Base-by-base conservation (phyloP, 2,797 vertebrate genomes). In the Chaetodon trifasciatus region DNA sequence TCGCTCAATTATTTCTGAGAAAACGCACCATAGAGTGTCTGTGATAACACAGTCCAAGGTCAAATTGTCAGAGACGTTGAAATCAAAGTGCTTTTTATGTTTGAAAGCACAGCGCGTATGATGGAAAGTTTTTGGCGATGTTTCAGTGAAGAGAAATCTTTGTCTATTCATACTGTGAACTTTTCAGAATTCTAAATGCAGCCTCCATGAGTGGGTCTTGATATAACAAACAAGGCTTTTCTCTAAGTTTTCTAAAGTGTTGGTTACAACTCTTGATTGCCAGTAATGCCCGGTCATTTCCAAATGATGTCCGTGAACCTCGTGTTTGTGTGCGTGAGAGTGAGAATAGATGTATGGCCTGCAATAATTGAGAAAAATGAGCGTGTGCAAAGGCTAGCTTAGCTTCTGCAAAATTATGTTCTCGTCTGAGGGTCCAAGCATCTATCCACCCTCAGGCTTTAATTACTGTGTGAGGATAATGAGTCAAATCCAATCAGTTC, bases 401-500 rank as follows among this genome's bases (percentile, higher is more conserved):
- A 47, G 81, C 70, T 79, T 81, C 56, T 77, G 58, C 63, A 82
- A 86, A 90, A 81, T 73, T 3, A 86, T 74, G 79, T 83, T 90
- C 88, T 86, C 90, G 85, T 92, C 87, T 86, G 82, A 88, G 81
- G 87, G 90, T 90, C 87, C 83, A 83, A 85, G 86, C 87, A 86
- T 92, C 88, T 85, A 84, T 81, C 85, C 85, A 89, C 89, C 95
- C 93, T 88, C 89, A 88, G 94, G 95, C 95, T 94, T 94, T 95
- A 95, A 95, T 95, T 96, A 95, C 94, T 94, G 86, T 89, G 87
- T 91, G 87, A 90, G 88, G 89, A 95, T 95, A 95, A 95, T 95
- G 93, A 96, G 91, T 96, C 93, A 94, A 95, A 96, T 95, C 94
- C 93, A 95, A 95, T 96, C 94, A 93, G 92, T 87, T 90, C 86